Evolutionary conservation across 2,797 vertebrate genomes (phyloP).

Genomic region (Crax fasciolata): DNA sequence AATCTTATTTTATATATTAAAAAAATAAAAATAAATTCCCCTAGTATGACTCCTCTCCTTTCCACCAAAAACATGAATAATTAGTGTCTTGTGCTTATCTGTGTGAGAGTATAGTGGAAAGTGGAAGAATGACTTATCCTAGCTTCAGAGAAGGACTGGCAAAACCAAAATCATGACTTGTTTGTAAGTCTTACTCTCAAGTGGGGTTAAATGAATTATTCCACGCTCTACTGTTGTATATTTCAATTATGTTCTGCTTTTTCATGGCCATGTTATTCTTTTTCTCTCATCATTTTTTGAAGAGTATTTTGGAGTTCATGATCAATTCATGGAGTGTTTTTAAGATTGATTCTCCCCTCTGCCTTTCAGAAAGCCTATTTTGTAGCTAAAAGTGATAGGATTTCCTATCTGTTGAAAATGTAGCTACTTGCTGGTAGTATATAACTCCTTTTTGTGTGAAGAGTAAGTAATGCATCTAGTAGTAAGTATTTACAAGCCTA

Average conservation of each 20-base stretch:
- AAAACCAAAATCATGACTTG: constrained; percentile 2
- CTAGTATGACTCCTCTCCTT: neutral
- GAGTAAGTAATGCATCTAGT: neutral
- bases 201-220: constrained; percentile 70
- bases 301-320: neutral
- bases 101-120: constrained; percentile 72
- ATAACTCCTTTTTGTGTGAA: neutral
- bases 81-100: constrained; percentile 73
- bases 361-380: neutral
- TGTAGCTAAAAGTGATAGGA: neutral
- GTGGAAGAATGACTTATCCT: constrained; percentile 72
- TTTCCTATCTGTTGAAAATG: neutral
- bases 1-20: neutral
- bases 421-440: neutral
- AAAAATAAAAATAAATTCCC: neutral
- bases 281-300: neutral
- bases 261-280: neutral
- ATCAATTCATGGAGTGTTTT: neutral
- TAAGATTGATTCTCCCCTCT: neutral
- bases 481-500: constrained; percentile 33
- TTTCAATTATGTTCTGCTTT: constrained; percentile 26
- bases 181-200: constrained; percentile 66
- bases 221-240: constrained; percentile 42
- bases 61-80: neutral
- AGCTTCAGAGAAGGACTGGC: constrained; percentile 70